Base-by-base conservation (phyloP, 1,140 invertebrate genomes). In the Scaptomyza montana region DNA sequence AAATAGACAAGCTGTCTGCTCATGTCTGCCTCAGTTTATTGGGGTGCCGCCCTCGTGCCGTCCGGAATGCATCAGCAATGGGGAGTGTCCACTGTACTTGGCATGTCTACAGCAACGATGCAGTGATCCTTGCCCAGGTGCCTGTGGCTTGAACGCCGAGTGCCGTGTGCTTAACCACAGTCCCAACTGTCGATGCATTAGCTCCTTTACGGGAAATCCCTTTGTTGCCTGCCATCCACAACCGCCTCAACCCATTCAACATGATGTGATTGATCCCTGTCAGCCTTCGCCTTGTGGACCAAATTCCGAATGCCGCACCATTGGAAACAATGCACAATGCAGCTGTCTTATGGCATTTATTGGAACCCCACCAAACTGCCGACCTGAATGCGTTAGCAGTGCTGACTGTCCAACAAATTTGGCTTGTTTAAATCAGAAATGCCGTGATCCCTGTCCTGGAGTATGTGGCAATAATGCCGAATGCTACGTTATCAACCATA, bases 101-200 rank as follows among this genome's bases (percentile, higher is more conserved):
- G 93, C 94, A 13, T 94, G 94, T 77, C 74, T 93, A 9, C 93
- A 93, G 73, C 93, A 93, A 66, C 94, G 94, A 85, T 95, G 94
- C 68, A 90, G 91, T 41, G 94, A 95, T 91, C 94, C 94, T 3
- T 94, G 93, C 77, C 93, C 93, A 3, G 93, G 93, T 2, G 93
- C 93, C 0, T 93, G 91, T 59, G 91, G 96, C n/a, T 73, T 94
- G 5, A 96, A 96, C 79, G 96, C 97, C 1, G 93, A 95, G 51
- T 98, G 97, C 76, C 93, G 95, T 74, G 96, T 97, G 3, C 93
- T 97, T 1, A 97, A 96, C 68, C 97, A 96, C 63, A 90, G 86
- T 39, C 96, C 96, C 0, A 95, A 96, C 50, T 97, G 96, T 89
- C 95, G 94, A 64, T 96, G 95, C 77, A 93, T 94, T 19, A 91